Evolutionary conservation across 2,113 vertebrate genomes (phyloP).

Genomic region (Petrocephalus microphthalmus): DNA sequence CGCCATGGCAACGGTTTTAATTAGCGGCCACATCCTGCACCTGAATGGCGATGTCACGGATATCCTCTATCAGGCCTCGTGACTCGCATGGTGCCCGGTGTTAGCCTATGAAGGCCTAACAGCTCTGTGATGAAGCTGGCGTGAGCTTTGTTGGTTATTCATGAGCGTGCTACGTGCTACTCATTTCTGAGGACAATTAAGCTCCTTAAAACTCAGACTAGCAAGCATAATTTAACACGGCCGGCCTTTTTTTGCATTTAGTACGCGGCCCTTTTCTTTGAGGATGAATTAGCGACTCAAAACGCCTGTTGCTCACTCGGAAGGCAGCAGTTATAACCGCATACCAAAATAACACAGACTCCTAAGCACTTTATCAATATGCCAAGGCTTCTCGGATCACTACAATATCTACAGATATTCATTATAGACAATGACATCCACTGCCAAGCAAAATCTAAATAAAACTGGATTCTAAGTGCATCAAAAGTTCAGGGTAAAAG

Average conservation of each 20-base stretch:
- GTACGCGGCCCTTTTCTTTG: neutral
- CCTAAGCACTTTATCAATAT: neutral
- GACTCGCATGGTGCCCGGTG: neutral
- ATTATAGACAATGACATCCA: neutral
- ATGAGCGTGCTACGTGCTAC: neutral
- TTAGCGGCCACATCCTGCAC: neutral
- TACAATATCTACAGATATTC: neutral
- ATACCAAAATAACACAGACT: neutral
- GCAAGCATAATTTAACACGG: neutral
- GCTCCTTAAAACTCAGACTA: neutral
- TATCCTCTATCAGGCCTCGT: neutral
- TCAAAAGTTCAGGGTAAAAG: neutral
- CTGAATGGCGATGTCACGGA: neutral
- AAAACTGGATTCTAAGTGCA: neutral
- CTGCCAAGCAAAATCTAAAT: neutral
- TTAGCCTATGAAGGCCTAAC: neutral
- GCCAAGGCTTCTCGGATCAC: neutral
- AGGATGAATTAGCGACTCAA: neutral
- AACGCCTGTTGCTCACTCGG: neutral
- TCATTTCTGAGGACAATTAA: constrained; percentile 3
- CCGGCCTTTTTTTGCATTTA: neutral
- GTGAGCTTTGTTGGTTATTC: neutral
- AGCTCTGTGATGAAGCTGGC: neutral
- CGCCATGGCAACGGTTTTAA: constrained; percentile 14
- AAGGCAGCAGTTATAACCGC: neutral